Conservation (phyloP, 2,113 vertebrate genomes). For the Genyomyrus donnyi region DNA sequence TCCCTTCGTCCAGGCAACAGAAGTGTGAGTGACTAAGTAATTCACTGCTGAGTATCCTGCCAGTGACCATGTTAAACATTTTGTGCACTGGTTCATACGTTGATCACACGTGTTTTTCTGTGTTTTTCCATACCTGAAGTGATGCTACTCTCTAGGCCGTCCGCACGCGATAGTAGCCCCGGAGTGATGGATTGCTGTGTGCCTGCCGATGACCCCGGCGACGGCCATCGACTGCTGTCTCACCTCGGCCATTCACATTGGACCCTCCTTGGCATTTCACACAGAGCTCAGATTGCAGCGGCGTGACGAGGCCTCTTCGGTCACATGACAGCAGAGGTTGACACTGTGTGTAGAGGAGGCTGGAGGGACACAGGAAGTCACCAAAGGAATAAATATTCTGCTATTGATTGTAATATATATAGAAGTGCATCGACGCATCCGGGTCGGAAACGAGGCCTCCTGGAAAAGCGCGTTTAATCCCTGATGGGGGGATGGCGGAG, state of each 20-base stretch:
- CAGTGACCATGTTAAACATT: background rate
- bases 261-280: background rate
- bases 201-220: background rate
- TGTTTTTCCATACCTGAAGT: background rate
- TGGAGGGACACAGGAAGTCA: constrained; percentile 3
- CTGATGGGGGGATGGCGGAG: background rate
- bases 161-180: background rate
- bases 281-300: background rate
- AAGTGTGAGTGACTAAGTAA: background rate
- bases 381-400: background rate
- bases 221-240: background rate
- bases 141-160: background rate
- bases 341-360: background rate
- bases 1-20: background rate
- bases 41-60: background rate
- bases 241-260: background rate
- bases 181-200: background rate
- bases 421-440: constrained; percentile 9
- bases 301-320: background rate
- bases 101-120: background rate
- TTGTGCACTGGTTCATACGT: background rate
- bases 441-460: background rate
- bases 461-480: background rate
- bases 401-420: constrained; percentile 26
- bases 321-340: background rate